Evolutionary conservation across 2,888 invertebrate genomes (phyloP).

Genomic region (Sicus ferrugineus): DNA sequence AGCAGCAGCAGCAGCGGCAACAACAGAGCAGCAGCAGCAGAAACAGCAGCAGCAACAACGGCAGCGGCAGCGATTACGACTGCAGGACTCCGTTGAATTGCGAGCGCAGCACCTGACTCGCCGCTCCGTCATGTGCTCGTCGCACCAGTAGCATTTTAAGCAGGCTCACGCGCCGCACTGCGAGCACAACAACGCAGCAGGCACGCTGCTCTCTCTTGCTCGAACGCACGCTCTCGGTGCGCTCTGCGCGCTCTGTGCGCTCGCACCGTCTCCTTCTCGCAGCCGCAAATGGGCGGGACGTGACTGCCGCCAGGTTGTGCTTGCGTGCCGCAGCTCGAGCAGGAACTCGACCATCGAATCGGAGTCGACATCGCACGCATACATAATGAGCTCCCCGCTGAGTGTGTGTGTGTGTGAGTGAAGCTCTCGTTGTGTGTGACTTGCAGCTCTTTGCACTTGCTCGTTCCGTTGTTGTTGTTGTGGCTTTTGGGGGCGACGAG

Average conservation of each 20-base stretch:
- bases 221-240: no score
- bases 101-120: slow-evolving; percentile 57
- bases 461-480: slow-evolving; percentile 34
- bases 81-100: slow-evolving; percentile 37
- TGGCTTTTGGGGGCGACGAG: slow-evolving; percentile 22
- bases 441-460: slow-evolving; percentile 8
- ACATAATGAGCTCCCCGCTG: slow-evolving; percentile 55
- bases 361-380: slow-evolving; percentile 62
- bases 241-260: no score
- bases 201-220: no score
- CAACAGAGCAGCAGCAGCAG: no score
- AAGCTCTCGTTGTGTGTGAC: slow-evolving; percentile 41
- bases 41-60: no score
- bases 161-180: slow-evolving; percentile 64
- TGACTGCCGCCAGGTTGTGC: slow-evolving; percentile 58
- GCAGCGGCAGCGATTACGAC: no score
- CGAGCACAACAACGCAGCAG: slow-evolving; percentile 5
- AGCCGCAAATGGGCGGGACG: slow-evolving; percentile 65
- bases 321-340: slow-evolving; percentile 14
- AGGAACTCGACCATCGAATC: slow-evolving; percentile 53
- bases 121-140: slow-evolving; percentile 63
- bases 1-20: no score
- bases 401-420: slow-evolving; percentile 34
- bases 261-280: slow-evolving; percentile 36
- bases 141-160: slow-evolving; percentile 66